These are phyloP conservation scores for Ictalurus punctatus DNA, from an alignment of 2,113 vertebrate genomes.

Conservation along the genomic window DNA sequence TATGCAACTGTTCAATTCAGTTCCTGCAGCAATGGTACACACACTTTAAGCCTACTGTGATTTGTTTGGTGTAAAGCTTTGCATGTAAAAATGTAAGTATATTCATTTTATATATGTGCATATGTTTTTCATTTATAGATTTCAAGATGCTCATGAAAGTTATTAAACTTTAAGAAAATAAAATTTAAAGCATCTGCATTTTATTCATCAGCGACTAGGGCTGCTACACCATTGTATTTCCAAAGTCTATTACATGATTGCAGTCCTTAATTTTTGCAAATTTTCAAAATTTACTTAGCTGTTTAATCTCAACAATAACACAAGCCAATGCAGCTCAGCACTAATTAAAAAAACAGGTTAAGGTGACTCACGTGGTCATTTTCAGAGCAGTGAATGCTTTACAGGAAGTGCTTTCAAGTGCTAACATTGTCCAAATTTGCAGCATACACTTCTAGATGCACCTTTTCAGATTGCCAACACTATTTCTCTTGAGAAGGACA, in stretches of 20 bases:
- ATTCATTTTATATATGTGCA: neutral
- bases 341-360: conserved; percentile 14
- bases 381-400: neutral
- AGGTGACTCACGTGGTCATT: conserved; percentile 1
- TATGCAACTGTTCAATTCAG: neutral
- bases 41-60: neutral
- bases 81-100: neutral
- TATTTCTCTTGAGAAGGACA: conserved; percentile 13
- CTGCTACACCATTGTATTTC: neutral
- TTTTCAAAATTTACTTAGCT: neutral
- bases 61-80: neutral
- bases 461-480: neutral
- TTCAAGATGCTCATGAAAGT: neutral
- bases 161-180: neutral
- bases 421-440: neutral
- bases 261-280: neutral
- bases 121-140: neutral
- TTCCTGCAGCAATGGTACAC: neutral
- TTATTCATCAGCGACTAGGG: neutral
- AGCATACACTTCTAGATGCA: neutral
- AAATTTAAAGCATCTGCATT: neutral
- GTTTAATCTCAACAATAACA: neutral
- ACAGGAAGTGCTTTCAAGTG: neutral
- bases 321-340: neutral
- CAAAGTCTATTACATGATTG: neutral